A percentile compares a stretch with the other conserved stretches of the same genome.
phyloP scores from a whole-genome alignment of 2,888 invertebrate genomes.

The Eristalis pertinax region DNA sequence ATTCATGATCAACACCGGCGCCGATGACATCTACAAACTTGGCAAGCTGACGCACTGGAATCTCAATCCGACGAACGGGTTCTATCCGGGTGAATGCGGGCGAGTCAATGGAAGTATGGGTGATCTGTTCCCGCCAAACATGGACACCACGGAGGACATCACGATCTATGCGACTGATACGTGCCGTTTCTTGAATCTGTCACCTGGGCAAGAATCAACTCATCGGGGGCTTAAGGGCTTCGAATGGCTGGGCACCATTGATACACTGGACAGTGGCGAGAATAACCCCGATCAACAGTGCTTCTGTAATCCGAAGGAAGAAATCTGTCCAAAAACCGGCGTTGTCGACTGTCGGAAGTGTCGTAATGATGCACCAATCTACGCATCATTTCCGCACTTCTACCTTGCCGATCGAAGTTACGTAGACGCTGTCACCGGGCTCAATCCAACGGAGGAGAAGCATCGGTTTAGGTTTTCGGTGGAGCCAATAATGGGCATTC shows the following conservation, averaged over 20 bases:
- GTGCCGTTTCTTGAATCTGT: slow-evolving; percentile 86
- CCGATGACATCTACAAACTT: slow-evolving; percentile 84
- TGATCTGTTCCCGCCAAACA: slow-evolving; percentile 89
- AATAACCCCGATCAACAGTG: slow-evolving; percentile 85
- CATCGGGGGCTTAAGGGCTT: slow-evolving; percentile 76
- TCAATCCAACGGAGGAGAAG: slow-evolving; percentile 84
- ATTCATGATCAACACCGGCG: slow-evolving; percentile 90
- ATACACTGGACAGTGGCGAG: slow-evolving; percentile 88
- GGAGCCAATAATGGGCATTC: slow-evolving; percentile 90
- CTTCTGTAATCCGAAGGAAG: slow-evolving; percentile 84
- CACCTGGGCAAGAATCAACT: slow-evolving; percentile 74
- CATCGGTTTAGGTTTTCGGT: slow-evolving; percentile 87
- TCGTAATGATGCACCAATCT: slow-evolving; percentile 91
- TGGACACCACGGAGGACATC: slow-evolving; percentile 82
- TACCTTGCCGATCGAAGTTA: slow-evolving; percentile 87
- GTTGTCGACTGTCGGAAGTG: slow-evolving; percentile 88
- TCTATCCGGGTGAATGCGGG: slow-evolving; percentile 85
- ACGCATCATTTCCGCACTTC: slow-evolving; percentile 92
- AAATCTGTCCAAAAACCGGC: slow-evolving; percentile 83
- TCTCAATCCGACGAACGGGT: slow-evolving; percentile 83
- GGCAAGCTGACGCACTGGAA: slow-evolving; percentile 90
- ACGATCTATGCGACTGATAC: slow-evolving; percentile 89
- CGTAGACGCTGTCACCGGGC: slow-evolving; percentile 84
- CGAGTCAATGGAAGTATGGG: slow-evolving; percentile 88
- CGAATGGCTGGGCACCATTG: slow-evolving; percentile 83